These are phyloP conservation scores for Tychaedon coryphoeus DNA, from an alignment of 2,113 vertebrate species.

Conservation along the genomic window DNA sequence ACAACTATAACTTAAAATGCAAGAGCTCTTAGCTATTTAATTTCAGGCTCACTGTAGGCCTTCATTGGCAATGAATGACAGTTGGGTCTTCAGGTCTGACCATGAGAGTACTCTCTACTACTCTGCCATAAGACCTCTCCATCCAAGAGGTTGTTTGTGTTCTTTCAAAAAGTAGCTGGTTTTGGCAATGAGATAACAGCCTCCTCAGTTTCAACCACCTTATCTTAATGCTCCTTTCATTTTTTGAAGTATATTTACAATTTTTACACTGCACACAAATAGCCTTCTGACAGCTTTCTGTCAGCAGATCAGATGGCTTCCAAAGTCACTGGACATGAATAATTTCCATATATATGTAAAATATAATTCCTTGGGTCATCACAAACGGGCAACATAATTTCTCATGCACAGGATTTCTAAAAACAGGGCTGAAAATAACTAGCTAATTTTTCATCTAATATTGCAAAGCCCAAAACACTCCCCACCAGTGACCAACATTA, in stretches of 20 bases:
- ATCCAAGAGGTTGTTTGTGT: not conserved
- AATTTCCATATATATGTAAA: not conserved
- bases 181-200: not conserved
- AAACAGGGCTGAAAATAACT: not conserved
- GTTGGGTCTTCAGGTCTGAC: not conserved
- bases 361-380: not conserved
- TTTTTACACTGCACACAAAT: not conserved
- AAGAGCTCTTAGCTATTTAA: not conserved
- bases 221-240: not conserved
- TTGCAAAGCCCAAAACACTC: not conserved
- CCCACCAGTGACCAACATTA: not conserved
- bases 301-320: not conserved
- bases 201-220: not conserved
- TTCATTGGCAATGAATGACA: not conserved
- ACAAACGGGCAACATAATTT: not conserved
- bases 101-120: not conserved
- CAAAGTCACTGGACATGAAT: not conserved
- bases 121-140: not conserved
- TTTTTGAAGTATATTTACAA: not conserved
- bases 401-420: not conserved
- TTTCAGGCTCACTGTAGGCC: not conserved
- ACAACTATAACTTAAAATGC: not conserved
- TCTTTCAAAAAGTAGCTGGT: not conserved
- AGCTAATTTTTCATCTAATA: not conserved
- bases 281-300: not conserved